These are phyloP conservation scores for Eubasilissa splendida DNA, from an alignment of 2,888 invertebrate species.

Conservation along the genomic window DNA sequence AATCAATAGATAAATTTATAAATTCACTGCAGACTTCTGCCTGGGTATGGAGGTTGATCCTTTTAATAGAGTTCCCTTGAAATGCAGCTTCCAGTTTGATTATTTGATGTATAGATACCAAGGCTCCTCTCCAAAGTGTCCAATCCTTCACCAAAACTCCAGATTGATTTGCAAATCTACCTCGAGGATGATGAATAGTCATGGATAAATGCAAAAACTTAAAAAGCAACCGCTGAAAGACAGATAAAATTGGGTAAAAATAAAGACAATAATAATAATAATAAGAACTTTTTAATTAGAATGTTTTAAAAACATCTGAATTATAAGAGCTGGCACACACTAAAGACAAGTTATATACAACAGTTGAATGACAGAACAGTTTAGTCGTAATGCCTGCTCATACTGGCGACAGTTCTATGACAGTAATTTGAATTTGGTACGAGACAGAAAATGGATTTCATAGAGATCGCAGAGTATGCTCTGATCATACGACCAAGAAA, in stretches of 20 bases:
- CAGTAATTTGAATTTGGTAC: no score
- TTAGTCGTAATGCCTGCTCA: no score
- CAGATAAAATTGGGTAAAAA: not conserved
- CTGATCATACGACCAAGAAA: no score
- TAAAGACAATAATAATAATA: not conserved
- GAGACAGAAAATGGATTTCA: no score
- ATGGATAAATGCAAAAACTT: constrained; percentile 64
- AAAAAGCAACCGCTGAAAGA: constrained; percentile 65
- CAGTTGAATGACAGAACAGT: no score
- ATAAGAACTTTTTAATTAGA: no score
- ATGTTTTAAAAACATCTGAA: no score
- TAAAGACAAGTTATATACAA: no score
- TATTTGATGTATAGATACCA: constrained; percentile 66
- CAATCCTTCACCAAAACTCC: constrained; percentile 66
- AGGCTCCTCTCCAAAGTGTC: constrained; percentile 66
- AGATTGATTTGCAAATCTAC: constrained; percentile 62
- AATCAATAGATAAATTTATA: constrained; percentile 65
- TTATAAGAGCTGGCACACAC: no score
- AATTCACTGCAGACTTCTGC: constrained; percentile 61
- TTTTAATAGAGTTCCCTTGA: constrained; percentile 62
- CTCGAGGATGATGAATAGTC: constrained; percentile 67
- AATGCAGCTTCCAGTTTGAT: constrained; percentile 65
- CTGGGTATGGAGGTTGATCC: constrained; percentile 61
- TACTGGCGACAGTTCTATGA: no score
- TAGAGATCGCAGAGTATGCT: no score